phyloP scores from a whole-genome alignment of 2,888 invertebrate species.

The Spilarctia lutea region DNA sequence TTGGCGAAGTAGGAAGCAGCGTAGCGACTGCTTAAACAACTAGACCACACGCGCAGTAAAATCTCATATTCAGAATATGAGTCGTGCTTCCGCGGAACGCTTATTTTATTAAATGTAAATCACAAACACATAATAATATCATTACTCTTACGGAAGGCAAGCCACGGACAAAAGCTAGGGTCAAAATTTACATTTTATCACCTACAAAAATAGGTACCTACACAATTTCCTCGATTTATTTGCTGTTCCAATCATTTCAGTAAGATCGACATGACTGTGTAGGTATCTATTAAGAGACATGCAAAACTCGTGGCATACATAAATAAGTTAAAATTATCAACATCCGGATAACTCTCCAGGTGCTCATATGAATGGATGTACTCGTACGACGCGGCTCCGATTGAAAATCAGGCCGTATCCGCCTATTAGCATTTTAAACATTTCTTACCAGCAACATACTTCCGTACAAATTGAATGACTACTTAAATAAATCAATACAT shows the following conservation, averaged over 20 bases:
- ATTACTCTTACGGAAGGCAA: too few species aligned
- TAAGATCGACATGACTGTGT: conserved; percentile 13
- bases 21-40: too few species aligned
- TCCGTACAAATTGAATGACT: conserved; percentile 56
- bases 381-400: conserved; percentile 59
- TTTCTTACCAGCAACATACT: conserved; percentile 58
- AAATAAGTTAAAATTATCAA: conserved; percentile 69
- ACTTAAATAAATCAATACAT: conserved; percentile 23
- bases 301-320: conserved; percentile 57
- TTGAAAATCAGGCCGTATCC: conserved; percentile 80
- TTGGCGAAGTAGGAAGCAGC: too few species aligned
- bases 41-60: too few species aligned
- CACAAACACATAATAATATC: too few species aligned
- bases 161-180: neutral
- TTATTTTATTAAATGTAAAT: too few species aligned
- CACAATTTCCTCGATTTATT: neutral
- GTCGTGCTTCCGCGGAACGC: too few species aligned
- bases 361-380: conserved; percentile 66
- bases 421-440: conserved; percentile 72
- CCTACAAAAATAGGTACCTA: neutral
- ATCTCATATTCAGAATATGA: too few species aligned
- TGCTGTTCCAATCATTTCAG: neutral
- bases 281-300: conserved; percentile 38
- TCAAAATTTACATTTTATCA: neutral
- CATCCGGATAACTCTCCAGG: conserved; percentile 70